Percentiles rank a stretch among this genome's conserved stretches.
Evolutionary conservation across 2,888 invertebrate genomes (phyloP).

Genomic region (Oscheius sp.): DNA sequence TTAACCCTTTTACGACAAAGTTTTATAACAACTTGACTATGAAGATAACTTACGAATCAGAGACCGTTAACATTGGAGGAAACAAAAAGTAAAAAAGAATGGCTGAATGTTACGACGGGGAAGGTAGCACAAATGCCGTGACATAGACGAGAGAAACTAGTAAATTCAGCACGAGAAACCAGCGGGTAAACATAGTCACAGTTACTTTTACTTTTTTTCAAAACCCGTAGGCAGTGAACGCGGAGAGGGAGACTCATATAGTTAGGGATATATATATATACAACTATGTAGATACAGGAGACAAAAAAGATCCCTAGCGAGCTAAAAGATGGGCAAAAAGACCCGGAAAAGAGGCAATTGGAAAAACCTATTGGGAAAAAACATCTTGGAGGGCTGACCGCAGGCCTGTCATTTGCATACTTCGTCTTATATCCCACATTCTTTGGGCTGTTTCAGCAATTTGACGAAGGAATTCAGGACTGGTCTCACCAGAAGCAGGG

Average conservation of each 20-base stretch:
- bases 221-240: constrained; percentile 15
- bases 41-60: too few species aligned
- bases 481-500: neutral
- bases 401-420: too few species aligned
- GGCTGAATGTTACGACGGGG: neutral
- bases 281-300: constrained; percentile 10
- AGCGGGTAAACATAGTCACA: constrained; percentile 9
- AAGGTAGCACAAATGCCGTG: neutral
- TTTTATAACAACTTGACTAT: too few species aligned
- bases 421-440: too few species aligned
- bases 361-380: constrained; percentile 11
- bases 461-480: neutral
- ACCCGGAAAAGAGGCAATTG: constrained; percentile 7
- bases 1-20: too few species aligned
- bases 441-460: neutral
- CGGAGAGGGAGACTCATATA: neutral
- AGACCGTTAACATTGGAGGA: neutral
- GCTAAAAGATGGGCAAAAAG: neutral
- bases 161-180: neutral
- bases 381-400: too few species aligned
- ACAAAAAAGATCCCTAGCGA: constrained; percentile 14
- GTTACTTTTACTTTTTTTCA: neutral
- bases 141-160: neutral
- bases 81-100: neutral
- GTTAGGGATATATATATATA: neutral